Percentiles rank a stretch among this genome's conserved stretches.
Evolutionary conservation across 2,888 invertebrate genomes (phyloP).

Genomic region (Prenolepis imparis): DNA sequence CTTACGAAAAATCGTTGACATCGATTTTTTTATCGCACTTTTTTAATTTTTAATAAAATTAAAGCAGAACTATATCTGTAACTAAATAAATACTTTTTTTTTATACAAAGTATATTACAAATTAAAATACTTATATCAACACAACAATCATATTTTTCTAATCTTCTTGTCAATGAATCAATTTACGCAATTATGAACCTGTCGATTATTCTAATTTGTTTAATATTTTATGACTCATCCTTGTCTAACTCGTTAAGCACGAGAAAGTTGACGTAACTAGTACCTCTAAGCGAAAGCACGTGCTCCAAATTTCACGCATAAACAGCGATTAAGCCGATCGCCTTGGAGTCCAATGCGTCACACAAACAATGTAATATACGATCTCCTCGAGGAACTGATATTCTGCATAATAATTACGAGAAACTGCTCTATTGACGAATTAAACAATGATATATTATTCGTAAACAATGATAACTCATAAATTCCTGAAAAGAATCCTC

Average conservation of each 20-base stretch:
- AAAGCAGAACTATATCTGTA: neutral
- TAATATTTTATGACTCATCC: slow-evolving; percentile 20
- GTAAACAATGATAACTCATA: neutral
- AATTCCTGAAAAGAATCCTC: neutral
- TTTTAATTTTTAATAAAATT: neutral
- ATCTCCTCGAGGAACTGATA: neutral
- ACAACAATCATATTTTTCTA: neutral
- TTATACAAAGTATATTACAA: neutral
- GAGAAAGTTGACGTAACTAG: slow-evolving; percentile 34
- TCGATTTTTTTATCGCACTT: neutral
- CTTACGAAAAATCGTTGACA: neutral
- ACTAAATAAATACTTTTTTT: neutral
- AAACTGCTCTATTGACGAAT: slow-evolving; percentile 6
- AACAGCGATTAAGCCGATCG: slow-evolving; percentile 35
- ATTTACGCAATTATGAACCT: slow-evolving; percentile 9
- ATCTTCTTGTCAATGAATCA: neutral
- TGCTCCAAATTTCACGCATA: slow-evolving; percentile 35
- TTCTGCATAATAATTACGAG: slow-evolving; percentile 1
- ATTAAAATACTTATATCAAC: neutral
- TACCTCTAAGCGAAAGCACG: slow-evolving; percentile 39
- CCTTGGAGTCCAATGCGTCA: slow-evolving; percentile 25
- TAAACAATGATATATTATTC: slow-evolving; percentile 26
- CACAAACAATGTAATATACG: slow-evolving; percentile 15
- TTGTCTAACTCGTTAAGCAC: neutral
- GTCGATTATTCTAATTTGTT: slow-evolving; percentile 34